These are phyloP conservation scores for Drosophila prolongata DNA, from an alignment of 2,888 invertebrate genomes.

Conservation along the genomic window DNA sequence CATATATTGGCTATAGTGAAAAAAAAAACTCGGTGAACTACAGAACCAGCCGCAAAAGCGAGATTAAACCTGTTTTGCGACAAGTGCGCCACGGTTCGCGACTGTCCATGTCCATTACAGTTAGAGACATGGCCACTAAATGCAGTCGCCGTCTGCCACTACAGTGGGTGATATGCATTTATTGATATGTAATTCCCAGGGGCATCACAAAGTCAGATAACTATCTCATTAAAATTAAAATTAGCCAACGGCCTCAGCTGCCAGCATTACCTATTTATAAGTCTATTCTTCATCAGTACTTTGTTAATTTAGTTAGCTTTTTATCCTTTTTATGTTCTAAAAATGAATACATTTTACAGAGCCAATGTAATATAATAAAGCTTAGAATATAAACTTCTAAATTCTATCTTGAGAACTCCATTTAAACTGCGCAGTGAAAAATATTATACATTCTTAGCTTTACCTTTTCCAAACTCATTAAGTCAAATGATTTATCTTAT, in stretches of 20 bases:
- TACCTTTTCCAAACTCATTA: background rate
- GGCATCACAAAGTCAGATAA: background rate
- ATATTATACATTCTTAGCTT: too few relatives aligned
- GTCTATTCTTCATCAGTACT: background rate
- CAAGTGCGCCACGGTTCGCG: conserved; percentile 65
- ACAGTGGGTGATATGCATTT: conserved; percentile 51
- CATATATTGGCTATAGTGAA: conserved; percentile 52
- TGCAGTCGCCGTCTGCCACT: conserved; percentile 45
- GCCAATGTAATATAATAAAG: too few relatives aligned
- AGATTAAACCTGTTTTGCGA: conserved; percentile 71
- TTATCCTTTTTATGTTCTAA: background rate
- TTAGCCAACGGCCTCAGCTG: background rate
- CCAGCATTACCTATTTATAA: background rate
- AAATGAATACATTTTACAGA: background rate
- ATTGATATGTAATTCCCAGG: background rate
- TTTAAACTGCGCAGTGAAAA: background rate
- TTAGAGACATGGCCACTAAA: conserved; percentile 71
- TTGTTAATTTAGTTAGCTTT: background rate
- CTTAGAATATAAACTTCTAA: background rate
- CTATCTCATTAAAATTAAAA: background rate
- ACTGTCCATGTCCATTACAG: conserved; percentile 73
- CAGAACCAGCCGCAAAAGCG: conserved; percentile 38
- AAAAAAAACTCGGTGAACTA: conserved; percentile 17
- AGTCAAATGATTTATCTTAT: background rate
- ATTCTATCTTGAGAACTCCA: background rate